Conservation (phyloP, 2,888 invertebrate genomes). For the Tiliacea aurago region DNA sequence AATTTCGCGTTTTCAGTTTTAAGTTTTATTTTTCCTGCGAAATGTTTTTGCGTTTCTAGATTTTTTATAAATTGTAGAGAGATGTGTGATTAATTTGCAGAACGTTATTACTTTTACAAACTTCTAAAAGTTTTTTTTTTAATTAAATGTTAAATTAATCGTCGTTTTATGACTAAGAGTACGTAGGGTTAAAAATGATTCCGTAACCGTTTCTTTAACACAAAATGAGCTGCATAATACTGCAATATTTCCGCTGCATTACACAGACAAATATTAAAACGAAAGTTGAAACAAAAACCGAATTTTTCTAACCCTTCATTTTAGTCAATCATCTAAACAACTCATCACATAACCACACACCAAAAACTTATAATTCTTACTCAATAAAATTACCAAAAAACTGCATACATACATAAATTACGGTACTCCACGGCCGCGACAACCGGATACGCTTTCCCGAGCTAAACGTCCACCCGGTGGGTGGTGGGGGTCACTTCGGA, state of each 20-base stretch:
- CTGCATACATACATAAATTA: slow-evolving; percentile 66
- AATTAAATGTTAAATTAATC: neutral
- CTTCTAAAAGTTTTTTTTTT: no score
- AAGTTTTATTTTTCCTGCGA: slow-evolving; percentile 66
- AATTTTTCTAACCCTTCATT: neutral
- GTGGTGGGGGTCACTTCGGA: slow-evolving; percentile 55
- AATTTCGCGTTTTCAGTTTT: slow-evolving; percentile 77
- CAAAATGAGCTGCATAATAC: neutral
- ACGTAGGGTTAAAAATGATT: neutral
- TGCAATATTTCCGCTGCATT: neutral
- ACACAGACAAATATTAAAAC: neutral
- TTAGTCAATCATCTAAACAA: neutral
- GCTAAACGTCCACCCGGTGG: slow-evolving; percentile 68
- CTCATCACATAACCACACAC: neutral
- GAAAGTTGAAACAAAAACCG: neutral
- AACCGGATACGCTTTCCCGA: slow-evolving; percentile 75
- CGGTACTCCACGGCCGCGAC: slow-evolving; percentile 67
- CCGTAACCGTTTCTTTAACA: neutral
- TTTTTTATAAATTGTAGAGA: slow-evolving; percentile 16
- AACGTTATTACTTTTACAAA: neutral
- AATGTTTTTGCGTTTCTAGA: slow-evolving; percentile 24
- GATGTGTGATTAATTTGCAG: neutral
- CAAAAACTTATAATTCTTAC: neutral
- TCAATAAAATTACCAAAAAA: slow-evolving; percentile 57
- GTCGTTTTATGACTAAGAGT: neutral